Percentiles rank a stretch among this genome's conserved stretches.
Evolutionary conservation across 2,113 vertebrate genomes (phyloP).

Genomic region (Elaphurus davidianus): DNA sequence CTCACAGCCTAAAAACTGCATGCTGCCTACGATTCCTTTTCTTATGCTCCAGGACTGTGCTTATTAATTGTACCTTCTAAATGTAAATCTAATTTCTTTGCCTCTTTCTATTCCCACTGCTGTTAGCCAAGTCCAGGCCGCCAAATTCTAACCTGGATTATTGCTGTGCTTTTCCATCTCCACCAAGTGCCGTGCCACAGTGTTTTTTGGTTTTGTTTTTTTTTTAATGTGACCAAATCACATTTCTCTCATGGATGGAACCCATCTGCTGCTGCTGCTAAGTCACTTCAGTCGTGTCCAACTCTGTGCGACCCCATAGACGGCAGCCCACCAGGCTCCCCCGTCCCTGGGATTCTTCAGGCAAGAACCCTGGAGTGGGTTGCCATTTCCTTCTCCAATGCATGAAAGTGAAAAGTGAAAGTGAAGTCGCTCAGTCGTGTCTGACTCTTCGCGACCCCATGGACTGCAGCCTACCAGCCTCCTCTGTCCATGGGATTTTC

Average conservation of each 20-base stretch:
- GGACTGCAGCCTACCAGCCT: neutral
- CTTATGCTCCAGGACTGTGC: neutral
- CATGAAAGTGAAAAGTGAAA: neutral
- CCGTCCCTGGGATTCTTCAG: neutral
- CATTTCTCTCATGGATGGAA: neutral
- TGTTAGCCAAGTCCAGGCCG: neutral
- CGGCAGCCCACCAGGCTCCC: rapidly evolving
- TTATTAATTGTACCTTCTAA: neutral
- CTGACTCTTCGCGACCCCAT: neutral
- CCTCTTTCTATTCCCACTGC: neutral
- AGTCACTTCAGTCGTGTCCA: rapidly evolving
- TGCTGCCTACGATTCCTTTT: neutral
- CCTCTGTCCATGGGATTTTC: neutral
- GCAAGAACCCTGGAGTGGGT: neutral
- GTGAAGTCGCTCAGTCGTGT: rapidly evolving
- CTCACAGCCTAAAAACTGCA: neutral
- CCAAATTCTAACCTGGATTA: neutral
- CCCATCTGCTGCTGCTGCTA: neutral
- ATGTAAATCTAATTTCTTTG: neutral
- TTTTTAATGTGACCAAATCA: neutral
- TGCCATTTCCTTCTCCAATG: neutral
- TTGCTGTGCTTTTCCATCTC: neutral
- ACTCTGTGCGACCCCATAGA: neutral
- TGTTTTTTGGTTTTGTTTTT: neutral
- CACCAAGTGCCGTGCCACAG: neutral